Percentiles rank a stretch among this genome's conserved stretches.
Evolutionary conservation across 2,888 invertebrate genomes (phyloP).

Genomic region (Napeogenes inachia): DNA sequence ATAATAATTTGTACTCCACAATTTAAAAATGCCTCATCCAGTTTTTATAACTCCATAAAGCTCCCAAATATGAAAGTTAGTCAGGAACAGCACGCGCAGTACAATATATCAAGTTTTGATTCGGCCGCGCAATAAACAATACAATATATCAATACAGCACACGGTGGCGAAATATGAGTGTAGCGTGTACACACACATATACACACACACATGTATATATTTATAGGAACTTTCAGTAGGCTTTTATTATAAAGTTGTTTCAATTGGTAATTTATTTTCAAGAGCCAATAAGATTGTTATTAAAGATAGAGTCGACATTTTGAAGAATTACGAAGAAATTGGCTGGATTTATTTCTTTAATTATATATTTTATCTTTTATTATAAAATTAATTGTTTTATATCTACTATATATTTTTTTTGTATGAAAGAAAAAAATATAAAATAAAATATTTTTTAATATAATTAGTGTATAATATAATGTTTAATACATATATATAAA

Average conservation of each 20-base stretch:
- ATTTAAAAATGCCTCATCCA: constrained; percentile 44
- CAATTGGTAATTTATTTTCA: constrained; percentile 33
- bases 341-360: constrained; percentile 22
- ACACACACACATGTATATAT: constrained; percentile 58
- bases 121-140: constrained; percentile 77
- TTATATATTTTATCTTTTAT: constrained; percentile 13
- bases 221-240: constrained; percentile 34
- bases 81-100: constrained; percentile 67
- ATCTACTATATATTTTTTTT: background rate
- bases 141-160: constrained; percentile 78
- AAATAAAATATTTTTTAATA: too few relatives aligned
- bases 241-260: constrained; percentile 36
- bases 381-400: constrained; percentile 1
- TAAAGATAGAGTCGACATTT: constrained; percentile 30
- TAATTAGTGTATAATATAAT: too few relatives aligned
- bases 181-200: constrained; percentile 45
- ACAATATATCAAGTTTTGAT: constrained; percentile 77
- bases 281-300: constrained; percentile 32
- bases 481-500: too few relatives aligned
- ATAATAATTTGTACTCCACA: background rate
- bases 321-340: constrained; percentile 20
- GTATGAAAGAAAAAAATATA: too few relatives aligned
- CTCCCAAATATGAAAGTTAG: constrained; percentile 75
- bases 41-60: constrained; percentile 53
- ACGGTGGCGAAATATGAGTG: constrained; percentile 77